Evolutionary conservation across 2,797 vertebrate genomes (phyloP), one percentile per base, ranked within the genome.

Genomic region (Pristis pectinata): DNA sequence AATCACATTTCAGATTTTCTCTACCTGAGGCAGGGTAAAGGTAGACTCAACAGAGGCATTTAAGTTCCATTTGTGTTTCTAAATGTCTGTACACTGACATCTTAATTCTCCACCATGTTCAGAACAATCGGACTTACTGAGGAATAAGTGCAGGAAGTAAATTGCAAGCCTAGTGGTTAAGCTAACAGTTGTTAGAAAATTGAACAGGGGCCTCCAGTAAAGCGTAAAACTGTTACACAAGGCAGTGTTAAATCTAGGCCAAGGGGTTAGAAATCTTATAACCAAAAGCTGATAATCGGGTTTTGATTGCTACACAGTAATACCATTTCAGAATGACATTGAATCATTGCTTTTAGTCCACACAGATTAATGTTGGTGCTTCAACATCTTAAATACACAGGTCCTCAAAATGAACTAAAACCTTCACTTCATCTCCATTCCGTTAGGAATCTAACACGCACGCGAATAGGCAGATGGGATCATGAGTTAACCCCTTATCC

Each of bases 171-270:
- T 91, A 91, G 59, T 10, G 87, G 37, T 24, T 91, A 91, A 67
- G 83, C 49, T 87, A 59, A 13, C 30, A 59, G 30, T 59, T 87
- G 49, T 59, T 87, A n/a, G 30, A 41, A 67, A 91, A 91, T 41
- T 91, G 87, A 37, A 91, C n/a, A 67, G 5, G 37, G n/a, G n/a
- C 87, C 64, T 67, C 59, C n/a, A 91, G 41, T 91, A 67, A 91
- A 67, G 22, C 19, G n/a, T 91, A 91, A 41, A 91, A 64, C 87
- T 24, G 17, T 67, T 91, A 91, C 64, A 37, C 61, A 91, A 91
- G 19, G 87, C 87, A 91, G 59, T 41, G 87, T 64, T 64, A 91
- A 91, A 91, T 91, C 87, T 91, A 64, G 87, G 87, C n/a, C 59
- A 91, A 91, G 37, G 87, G 87, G 34, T 91, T 91, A 67, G 87